Base-by-base conservation (phyloP, 1,140 invertebrate genomes). In the Pantala flavescens region DNA sequence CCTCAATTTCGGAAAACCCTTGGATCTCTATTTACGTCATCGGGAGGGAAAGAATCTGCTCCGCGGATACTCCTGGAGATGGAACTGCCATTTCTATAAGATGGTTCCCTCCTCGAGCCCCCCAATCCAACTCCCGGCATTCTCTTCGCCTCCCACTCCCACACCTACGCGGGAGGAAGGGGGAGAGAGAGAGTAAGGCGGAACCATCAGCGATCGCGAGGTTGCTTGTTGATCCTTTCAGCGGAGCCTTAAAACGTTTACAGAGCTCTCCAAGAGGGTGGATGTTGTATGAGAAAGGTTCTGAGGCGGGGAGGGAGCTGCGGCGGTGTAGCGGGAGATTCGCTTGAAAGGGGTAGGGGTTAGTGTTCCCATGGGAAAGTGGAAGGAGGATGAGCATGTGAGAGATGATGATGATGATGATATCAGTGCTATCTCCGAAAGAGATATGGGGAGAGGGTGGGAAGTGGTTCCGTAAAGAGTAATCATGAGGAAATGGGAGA, bases 141-240 rank as follows among this genome's bases (percentile, higher is more conserved):
- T 63, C 49, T 16, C 49, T 63, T 63, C 49, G 5, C 49, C 49
- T 63, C 49, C 49, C 49, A 16, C 49, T 63, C 49, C 28, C 28
- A 36, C 28, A 36, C 28, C 28, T 36, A 36, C 28, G 49, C 12
- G 49, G 49, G 49, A 63, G 12, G 49, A 63, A 12, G n/a, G 16
- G 16, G 49, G 49, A 21, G 28, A 36, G 16, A 12, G 49, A 21
- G 28, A 36, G 49, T 1, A 63, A 63, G 49, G 49, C 49, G 49
- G 49, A 63, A 63, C 49, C 49, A 63, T 63, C 49, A 63, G 49
- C 49, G 49, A 63, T 63, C 49, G 49, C 19, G 71, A 42, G 24
- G 7, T 72, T 72, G 24, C 24, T 72, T 72, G 71, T 72, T 72
- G 71, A 72, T 72, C 71, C 71, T 72, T 72, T 72, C 75, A 36